phyloP scores from a whole-genome alignment of 2,888 invertebrate genomes.

The Galerucella calmariensis region DNA sequence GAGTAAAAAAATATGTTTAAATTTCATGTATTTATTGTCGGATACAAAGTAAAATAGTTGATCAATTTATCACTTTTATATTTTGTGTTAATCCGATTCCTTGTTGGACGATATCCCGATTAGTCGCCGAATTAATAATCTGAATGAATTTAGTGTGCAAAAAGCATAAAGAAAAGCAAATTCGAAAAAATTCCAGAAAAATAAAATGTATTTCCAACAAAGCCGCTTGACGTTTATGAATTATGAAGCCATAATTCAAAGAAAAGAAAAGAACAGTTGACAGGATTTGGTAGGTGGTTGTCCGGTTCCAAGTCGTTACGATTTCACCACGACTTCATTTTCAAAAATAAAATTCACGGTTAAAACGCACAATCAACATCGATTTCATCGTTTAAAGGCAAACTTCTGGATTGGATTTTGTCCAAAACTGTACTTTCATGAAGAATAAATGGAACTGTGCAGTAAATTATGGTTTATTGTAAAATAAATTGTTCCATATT shows the following conservation, averaged over 20 bases:
- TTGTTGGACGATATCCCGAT: conserved; percentile 29
- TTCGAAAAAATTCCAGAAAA: conserved; percentile 48
- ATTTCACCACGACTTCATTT: conserved; percentile 42
- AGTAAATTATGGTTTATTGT: too few relatives aligned
- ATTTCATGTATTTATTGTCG: too few relatives aligned
- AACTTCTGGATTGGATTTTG: background rate
- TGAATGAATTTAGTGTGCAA: conserved; percentile 43
- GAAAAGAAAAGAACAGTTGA: conserved; percentile 62
- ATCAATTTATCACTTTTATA: conserved; percentile 27
- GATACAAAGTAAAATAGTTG: conserved; percentile 16
- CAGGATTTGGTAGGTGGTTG: conserved; percentile 61
- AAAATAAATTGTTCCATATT: too few relatives aligned
- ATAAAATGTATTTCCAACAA: conserved; percentile 57
- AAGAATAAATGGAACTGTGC: too few relatives aligned
- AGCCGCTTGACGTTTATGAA: conserved; percentile 61
- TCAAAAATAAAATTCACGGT: conserved; percentile 42
- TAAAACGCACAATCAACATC: conserved; percentile 37
- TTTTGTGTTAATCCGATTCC: conserved; percentile 29
- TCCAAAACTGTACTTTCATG: background rate
- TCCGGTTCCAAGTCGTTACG: conserved; percentile 54
- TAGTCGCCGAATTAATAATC: conserved; percentile 46
- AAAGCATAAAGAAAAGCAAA: conserved; percentile 45
- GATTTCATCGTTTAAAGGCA: background rate
- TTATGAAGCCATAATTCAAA: conserved; percentile 64
- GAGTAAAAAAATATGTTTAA: too few relatives aligned